Percentiles rank a stretch among this genome's conserved stretches.
Conservation (phyloP, 2,888 invertebrate genomes). For the Scotopteryx bipunctaria region DNA sequence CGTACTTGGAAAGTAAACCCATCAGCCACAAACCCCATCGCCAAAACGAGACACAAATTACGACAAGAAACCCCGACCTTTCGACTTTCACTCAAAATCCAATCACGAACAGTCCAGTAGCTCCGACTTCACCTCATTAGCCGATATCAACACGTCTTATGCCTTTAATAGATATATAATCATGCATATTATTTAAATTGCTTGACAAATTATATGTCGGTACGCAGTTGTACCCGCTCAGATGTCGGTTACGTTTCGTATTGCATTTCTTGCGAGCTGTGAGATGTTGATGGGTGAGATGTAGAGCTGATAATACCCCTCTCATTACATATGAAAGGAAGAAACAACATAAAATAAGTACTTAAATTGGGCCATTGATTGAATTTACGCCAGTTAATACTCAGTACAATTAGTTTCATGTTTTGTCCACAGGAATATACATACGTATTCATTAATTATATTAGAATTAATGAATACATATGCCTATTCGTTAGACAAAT, state of each 20-base stretch:
- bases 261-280: slow-evolving; percentile 69
- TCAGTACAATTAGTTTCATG: too few species aligned
- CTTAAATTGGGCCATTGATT: too few species aligned
- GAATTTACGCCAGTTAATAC: too few species aligned
- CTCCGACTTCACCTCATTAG: slow-evolving; percentile 69
- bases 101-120: slow-evolving; percentile 49
- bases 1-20: slow-evolving; percentile 16
- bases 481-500: too few species aligned
- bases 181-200: slow-evolving; percentile 82
- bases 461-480: too few species aligned
- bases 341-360: neutral
- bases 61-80: slow-evolving; percentile 38
- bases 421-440: too few species aligned
- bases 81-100: slow-evolving; percentile 59
- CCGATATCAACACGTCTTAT: slow-evolving; percentile 77
- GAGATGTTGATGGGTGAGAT: slow-evolving; percentile 48
- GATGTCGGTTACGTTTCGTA: slow-evolving; percentile 74
- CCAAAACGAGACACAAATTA: slow-evolving; percentile 23
- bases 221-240: slow-evolving; percentile 71
- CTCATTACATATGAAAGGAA: too few species aligned
- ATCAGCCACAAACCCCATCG: slow-evolving; percentile 4
- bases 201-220: slow-evolving; percentile 79
- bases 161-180: slow-evolving; percentile 80
- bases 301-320: slow-evolving; percentile 52
- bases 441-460: too few species aligned